Percentiles rank a stretch among this genome's conserved stretches.
phyloP scores from a whole-genome alignment of 2,888 invertebrate genomes.

The Drosophila maculinotata region DNA sequence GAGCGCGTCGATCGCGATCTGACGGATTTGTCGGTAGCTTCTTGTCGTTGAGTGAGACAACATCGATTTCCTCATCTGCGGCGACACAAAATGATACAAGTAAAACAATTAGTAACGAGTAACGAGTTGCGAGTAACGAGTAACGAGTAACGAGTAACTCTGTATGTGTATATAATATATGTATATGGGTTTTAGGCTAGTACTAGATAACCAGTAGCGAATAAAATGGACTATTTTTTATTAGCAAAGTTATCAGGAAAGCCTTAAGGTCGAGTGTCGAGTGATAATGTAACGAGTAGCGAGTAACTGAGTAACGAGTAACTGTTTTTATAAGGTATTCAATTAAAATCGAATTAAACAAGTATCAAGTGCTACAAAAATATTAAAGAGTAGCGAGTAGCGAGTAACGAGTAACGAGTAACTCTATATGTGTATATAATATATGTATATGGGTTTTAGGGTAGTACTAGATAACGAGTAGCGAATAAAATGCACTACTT shows the following conservation, averaged over 20 bases:
- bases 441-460: too few species aligned
- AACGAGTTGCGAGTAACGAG: neutral
- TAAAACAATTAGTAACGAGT: slow-evolving; percentile 5
- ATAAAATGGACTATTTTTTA: too few species aligned
- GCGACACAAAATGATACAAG: neutral
- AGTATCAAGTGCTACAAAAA: neutral
- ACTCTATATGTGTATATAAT: too few species aligned
- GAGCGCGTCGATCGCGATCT: slow-evolving; percentile 88
- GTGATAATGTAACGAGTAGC: slow-evolving; percentile 1
- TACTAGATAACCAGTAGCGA: neutral
- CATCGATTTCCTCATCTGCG: slow-evolving; percentile 91
- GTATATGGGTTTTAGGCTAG: too few species aligned
- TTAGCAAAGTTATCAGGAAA: too few species aligned
- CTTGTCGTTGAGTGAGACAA: slow-evolving; percentile 89
- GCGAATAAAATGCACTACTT: neutral
- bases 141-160: neutral
- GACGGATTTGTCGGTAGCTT: slow-evolving; percentile 90
- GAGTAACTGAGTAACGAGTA: too few species aligned
- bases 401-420: slow-evolving; percentile 1
- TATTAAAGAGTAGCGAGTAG: neutral
- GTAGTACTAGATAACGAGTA: neutral
- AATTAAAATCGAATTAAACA: too few species aligned
- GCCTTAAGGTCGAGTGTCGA: too few species aligned
- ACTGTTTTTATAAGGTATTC: too few species aligned
- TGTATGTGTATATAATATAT: too few species aligned